phyloP scores from a whole-genome alignment of 1,140 invertebrate genomes.

The Lethocerus indicus region DNA sequence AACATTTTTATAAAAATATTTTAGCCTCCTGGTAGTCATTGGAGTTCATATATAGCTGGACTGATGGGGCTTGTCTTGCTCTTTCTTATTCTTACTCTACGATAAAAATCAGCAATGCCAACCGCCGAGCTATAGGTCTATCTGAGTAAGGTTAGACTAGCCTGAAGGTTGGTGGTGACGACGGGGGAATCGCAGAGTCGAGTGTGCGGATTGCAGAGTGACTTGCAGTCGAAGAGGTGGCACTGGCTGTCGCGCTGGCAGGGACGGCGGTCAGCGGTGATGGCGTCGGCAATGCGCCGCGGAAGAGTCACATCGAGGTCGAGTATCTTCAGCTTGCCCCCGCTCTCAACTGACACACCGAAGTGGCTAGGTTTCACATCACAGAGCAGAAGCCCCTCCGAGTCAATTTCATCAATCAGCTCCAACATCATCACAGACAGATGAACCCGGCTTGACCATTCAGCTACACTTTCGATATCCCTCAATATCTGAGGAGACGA shows the following conservation, averaged over 20 bases:
- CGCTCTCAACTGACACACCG: constrained; percentile 32
- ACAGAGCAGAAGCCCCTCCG: constrained; percentile 40
- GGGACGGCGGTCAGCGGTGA: constrained; percentile 25
- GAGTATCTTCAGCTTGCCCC: constrained; percentile 33
- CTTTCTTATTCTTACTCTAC: too few relatives aligned
- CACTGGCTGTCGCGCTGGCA: constrained; percentile 39
- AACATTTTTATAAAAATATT: too few relatives aligned
- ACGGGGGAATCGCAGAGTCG: constrained; percentile 32
- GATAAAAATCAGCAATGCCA: too few relatives aligned
- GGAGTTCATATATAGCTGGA: too few relatives aligned
- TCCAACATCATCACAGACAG: constrained; percentile 40
- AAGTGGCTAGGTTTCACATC: constrained; percentile 49
- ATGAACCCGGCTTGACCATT: constrained; percentile 31
- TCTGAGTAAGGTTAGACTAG: constrained; percentile 16
- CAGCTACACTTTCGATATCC: constrained; percentile 21
- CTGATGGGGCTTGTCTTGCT: too few relatives aligned
- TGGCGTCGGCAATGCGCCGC: constrained; percentile 25
- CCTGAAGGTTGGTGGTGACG: constrained; percentile 43
- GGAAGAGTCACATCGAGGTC: constrained; percentile 39
- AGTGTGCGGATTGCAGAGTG: constrained; percentile 30
- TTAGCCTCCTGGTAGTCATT: too few relatives aligned
- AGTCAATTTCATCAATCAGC: constrained; percentile 36
- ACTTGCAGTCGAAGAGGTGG: constrained; percentile 44
- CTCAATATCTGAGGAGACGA: too few relatives aligned
- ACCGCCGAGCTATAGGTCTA: too few relatives aligned